Evolutionary conservation across 2,888 invertebrate genomes (phyloP), one percentile per base, ranked within the genome.

Genomic region (Melinopterus prodromus): DNA sequence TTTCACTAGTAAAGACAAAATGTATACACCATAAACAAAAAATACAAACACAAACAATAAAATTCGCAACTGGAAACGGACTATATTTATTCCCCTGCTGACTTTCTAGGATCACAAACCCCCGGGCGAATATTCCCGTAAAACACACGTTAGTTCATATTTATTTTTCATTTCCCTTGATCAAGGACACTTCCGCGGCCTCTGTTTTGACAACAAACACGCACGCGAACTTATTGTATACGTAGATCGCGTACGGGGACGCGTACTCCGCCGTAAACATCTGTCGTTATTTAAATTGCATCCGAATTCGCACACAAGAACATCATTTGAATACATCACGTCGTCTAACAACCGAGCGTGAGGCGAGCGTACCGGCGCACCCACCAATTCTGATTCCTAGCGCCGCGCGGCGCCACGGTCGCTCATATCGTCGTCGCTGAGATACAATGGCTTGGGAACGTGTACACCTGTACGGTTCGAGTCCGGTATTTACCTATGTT

Each of bases 241-340:
- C 53, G 12, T 53, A 53, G 26, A 26, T 26, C 26, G 26, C 26
- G 53, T 53, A 53, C 53, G 53, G 26, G 26, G 26, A 53, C 53
- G 53, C 53, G 53, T 53, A 53, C 9, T 1, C 7, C 12, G 53
- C 9, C 74, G 72, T 69, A 78, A 76, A 80, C 80, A 80, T 71
- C 70, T 74, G 78, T 72, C 71, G 72, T 80, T 80, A 78, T 80
- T 79, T 79, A 79, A 79, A 77, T 79, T 77, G 76, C 16, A 69
- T 77, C 69, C 79, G 77, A 74, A 72, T 79, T 80, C 76, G 76
- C 76, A 37, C 77, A 35, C 71, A 78, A 80, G 78, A 72, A 79
- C 35, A 76, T 35, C 70, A 78, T 80, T 80, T 79, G 78, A 79
- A 80, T 80, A 76, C 74, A 74, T 35, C 37, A 37, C 74, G 37